Evolutionary conservation across 2,797 vertebrate species (phyloP).

Genomic region (Hyperoplus immaculatus): DNA sequence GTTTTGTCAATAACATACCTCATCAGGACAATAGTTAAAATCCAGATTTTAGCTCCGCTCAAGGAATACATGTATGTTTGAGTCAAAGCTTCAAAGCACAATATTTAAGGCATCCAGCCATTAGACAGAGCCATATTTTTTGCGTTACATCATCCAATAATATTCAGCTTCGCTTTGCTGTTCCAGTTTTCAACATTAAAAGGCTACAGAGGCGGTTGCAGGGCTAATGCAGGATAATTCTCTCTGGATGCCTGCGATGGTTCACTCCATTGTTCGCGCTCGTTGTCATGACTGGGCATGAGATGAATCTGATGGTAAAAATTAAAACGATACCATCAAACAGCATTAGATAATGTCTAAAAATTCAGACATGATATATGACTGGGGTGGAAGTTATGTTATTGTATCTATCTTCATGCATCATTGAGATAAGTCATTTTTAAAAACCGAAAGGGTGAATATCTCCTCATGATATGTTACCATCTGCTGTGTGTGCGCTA

Average conservation of each 20-base stretch:
- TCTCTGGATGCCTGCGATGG: not conserved
- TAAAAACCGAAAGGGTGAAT: not conserved
- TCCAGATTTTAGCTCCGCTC: constrained; percentile 12
- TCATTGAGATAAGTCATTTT: not conserved
- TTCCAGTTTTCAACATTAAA: constrained; percentile 37
- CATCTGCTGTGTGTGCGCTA: too few relatives aligned
- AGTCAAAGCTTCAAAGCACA: constrained; percentile 14
- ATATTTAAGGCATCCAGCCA: constrained; percentile 26
- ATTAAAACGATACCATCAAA: not conserved
- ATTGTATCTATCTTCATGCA: not conserved
- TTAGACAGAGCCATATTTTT: constrained; percentile 20
- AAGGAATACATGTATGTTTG: not conserved
- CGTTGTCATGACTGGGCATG: not conserved
- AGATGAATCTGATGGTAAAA: constrained; percentile 1
- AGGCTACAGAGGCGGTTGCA: constrained; percentile 8
- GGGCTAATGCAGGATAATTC: constrained; percentile 18
- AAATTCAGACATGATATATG: not conserved
- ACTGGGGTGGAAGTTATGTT: not conserved
- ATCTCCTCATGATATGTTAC: too few relatives aligned
- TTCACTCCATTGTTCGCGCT: constrained; percentile 7
- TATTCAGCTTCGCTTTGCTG: constrained; percentile 3
- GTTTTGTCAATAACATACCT: constrained; percentile 29
- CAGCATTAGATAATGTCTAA: not conserved
- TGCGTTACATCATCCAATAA: not conserved
- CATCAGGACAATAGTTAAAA: constrained; percentile 37